Conservation (phyloP, 2,888 invertebrate species). For the Lepetodrilus schrolli region DNA sequence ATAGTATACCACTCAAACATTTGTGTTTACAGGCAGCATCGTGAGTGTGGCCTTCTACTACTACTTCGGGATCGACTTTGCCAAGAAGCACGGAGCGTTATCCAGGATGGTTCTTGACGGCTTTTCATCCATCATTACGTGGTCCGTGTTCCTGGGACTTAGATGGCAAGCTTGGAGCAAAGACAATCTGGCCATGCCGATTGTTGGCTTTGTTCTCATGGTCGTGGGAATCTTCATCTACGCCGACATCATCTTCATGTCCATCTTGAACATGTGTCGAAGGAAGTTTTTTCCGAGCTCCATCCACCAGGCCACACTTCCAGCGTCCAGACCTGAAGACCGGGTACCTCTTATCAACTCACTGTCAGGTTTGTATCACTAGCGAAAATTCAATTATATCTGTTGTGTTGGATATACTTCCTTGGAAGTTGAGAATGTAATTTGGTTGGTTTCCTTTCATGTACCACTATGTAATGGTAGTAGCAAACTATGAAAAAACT, state of each 20-base stretch:
- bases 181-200: conserved; percentile 83
- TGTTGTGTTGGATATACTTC: too few relatives aligned
- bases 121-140: conserved; percentile 91
- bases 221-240: conserved; percentile 34
- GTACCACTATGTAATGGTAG: too few relatives aligned
- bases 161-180: conserved; percentile 85
- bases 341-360: neutral
- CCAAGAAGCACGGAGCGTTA: conserved; percentile 92
- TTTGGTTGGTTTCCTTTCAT: too few relatives aligned
- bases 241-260: conserved; percentile 32
- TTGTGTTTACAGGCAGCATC: conserved; percentile 12
- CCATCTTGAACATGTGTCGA: neutral
- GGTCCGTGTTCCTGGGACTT: conserved; percentile 86
- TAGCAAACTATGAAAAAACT: too few relatives aligned
- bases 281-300: neutral
- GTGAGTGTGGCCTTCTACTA: conserved; percentile 76
- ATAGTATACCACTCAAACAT: too few relatives aligned
- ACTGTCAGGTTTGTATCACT: too few relatives aligned
- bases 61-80: conserved; percentile 35
- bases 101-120: conserved; percentile 92
- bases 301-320: neutral
- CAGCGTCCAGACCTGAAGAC: neutral
- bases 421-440: too few relatives aligned
- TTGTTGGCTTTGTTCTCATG: conserved; percentile 78
- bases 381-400: too few relatives aligned